phyloP scores from a whole-genome alignment of 1,140 invertebrate species.

The Rhizoglyphus robini region DNA sequence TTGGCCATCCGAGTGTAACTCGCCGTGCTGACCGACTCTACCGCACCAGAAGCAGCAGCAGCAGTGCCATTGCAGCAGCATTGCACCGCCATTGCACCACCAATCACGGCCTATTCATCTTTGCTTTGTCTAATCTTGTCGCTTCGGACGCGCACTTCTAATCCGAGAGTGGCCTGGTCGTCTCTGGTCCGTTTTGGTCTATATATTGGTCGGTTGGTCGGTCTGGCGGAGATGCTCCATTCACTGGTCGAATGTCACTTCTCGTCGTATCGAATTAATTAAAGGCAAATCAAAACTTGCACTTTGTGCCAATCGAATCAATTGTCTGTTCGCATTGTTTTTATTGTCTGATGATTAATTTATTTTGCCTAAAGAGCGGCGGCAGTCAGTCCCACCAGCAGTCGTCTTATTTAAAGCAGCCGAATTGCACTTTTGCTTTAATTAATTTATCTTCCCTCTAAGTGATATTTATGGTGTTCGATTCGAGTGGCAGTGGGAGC shows the following conservation, averaged over 20 bases:
- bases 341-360: constrained; percentile 6
- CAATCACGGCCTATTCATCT: not conserved
- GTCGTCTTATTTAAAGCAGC: constrained; percentile 7
- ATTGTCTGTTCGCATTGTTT: constrained; percentile 4
- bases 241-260: not conserved
- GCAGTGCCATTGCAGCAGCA: too few relatives aligned
- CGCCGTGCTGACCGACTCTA: too few relatives aligned
- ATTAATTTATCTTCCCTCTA: constrained; percentile 12
- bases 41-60: too few relatives aligned
- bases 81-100: not conserved
- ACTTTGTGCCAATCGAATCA: constrained; percentile 11
- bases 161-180: not conserved
- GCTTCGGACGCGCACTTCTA: not conserved
- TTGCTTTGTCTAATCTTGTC: not conserved
- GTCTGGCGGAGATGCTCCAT: not conserved
- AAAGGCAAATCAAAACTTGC: constrained; percentile 13
- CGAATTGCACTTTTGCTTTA: constrained; percentile 4
- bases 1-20: constrained; percentile 9
- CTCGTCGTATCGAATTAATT: constrained; percentile 17
- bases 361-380: not conserved
- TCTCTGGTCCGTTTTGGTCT: not conserved
- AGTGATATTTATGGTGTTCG: constrained; percentile 14
- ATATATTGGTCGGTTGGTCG: not conserved
- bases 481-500: too few relatives aligned
- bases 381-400: not conserved